These are phyloP conservation scores for Alouatta palliata DNA, from an alignment of 2,113 vertebrate genomes.

Conservation along the genomic window DNA sequence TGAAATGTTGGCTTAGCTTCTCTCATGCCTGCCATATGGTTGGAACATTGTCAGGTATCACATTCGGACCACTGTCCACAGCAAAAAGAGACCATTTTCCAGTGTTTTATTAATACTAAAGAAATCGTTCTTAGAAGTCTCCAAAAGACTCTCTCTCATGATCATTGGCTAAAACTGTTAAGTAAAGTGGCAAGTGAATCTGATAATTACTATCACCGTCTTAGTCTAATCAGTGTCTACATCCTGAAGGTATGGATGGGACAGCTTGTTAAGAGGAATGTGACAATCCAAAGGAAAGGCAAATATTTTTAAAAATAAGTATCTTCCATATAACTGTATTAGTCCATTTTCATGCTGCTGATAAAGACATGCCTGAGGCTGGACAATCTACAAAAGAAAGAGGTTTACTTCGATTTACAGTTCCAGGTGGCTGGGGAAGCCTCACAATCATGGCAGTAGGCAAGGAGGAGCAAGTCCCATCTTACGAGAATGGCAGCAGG, in stretches of 20 bases:
- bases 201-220: not conserved
- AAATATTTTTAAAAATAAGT: not conserved
- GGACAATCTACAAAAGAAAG: too few species aligned
- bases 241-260: not conserved
- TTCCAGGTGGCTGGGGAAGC: too few species aligned
- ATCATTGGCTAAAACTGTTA: not conserved
- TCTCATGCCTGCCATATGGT: not conserved
- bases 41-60: not conserved
- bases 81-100: not conserved
- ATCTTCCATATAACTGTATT: not conserved
- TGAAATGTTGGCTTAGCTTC: not conserved
- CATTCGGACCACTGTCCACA: not conserved
- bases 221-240: not conserved
- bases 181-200: not conserved
- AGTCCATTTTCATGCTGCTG: too few species aligned
- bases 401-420: too few species aligned
- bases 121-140: not conserved
- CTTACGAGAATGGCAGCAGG: too few species aligned
- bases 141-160: not conserved
- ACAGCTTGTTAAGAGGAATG: not conserved
- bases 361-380: too few species aligned
- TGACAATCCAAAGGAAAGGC: not conserved
- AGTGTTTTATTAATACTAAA: not conserved
- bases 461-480: too few species aligned
- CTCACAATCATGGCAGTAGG: too few species aligned